Evolutionary conservation across 2,888 invertebrate species (phyloP), one percentile per base, ranked within the genome.

Genomic region (Lysandra bellargus): DNA sequence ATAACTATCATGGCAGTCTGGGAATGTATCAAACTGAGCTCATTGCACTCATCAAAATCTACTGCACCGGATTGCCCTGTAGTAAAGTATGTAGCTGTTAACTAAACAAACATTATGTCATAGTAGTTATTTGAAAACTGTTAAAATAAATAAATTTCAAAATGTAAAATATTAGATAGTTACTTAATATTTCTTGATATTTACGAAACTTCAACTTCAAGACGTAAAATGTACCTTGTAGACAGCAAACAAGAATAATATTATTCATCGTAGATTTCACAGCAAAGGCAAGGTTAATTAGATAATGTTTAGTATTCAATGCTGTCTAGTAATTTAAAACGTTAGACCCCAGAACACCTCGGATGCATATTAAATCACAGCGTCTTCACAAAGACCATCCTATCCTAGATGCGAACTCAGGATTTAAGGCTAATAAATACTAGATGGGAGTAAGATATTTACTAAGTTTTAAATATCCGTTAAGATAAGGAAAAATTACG

Each of bases 321-420:
- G 83, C 87, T 84, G 87, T 86, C 86, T 90, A 88, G 89, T 88
- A 91, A 92, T 92, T 92, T 92, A 90, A 91, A 91, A 90, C 90
- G 90, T 87, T 89, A 88, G 90, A 88, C 89, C 91, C 88, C 86
- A 85, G 90, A 88, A 89, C 90, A 90, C 90, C 91, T 89, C 85
- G 88, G 87, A 88, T 92, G 92, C 93, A 93, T 93, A 92, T 91
- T 92, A 91, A 91, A 91, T 89, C 87, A 88, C 86, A 84, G 86
- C 87, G 88, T 90, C 89, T 87, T 86, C 83, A 82, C 84, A 82
- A 82, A 81, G 82, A 81, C 83, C 72, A 78, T 78, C n/a, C 77
- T 79, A 57, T 80, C 33, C 87, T 87, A 78, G 88, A 89, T 64
- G 17, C 4, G 69, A 69, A 33, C 17, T 64, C 14, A 33, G 14